Conservation (phyloP, 2,113 vertebrate genomes). For the Tragelaphus strepsiceros region DNA sequence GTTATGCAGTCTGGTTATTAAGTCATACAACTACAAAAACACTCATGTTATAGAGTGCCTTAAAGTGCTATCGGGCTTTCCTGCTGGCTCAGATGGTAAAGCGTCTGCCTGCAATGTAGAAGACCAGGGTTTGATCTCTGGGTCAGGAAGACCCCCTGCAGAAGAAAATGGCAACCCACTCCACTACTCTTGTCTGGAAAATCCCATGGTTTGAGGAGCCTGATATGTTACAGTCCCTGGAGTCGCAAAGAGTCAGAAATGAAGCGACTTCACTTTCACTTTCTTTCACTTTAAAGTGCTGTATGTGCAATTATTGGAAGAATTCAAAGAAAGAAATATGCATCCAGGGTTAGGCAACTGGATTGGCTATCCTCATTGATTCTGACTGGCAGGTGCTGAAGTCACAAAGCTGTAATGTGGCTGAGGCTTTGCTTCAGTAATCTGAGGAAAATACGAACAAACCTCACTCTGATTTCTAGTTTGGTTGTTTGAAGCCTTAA, state of each 20-base stretch:
- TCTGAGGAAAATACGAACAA: neutral
- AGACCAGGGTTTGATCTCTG: neutral
- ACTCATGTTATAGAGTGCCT: neutral
- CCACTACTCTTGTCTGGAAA: neutral
- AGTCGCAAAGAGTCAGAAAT: neutral
- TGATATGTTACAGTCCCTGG: neutral
- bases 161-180: neutral
- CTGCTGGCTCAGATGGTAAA: neutral
- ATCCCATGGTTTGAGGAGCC: neutral
- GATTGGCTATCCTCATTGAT: neutral
- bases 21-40: neutral
- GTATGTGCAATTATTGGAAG: neutral
- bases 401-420: neutral
- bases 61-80: neutral
- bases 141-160: neutral
- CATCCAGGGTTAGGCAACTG: neutral
- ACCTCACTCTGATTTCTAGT: constrained; percentile 15
- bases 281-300: neutral
- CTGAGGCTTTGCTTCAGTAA: neutral
- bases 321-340: neutral
- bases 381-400: neutral
- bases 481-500: neutral
- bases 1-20: neutral
- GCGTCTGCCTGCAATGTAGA: neutral
- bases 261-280: neutral